Evolutionary conservation across 1,140 invertebrate species (phyloP).

Genomic region (Lepidurus arcticus): DNA sequence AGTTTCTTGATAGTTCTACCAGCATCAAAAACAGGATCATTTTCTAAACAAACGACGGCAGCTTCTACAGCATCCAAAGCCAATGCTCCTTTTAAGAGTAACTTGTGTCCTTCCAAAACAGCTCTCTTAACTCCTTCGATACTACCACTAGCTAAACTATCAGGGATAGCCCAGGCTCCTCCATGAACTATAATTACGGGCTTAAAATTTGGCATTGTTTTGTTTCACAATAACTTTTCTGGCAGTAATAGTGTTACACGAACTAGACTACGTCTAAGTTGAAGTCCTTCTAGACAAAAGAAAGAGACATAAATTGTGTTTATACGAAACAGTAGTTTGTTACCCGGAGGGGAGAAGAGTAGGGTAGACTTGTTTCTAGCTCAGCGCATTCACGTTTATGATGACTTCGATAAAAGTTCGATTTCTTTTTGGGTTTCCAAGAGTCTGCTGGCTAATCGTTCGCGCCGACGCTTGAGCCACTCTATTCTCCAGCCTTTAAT

Average conservation of each 20-base stretch:
- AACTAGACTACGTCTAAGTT: not conserved
- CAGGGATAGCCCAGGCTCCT: conserved; percentile 41
- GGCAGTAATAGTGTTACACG: not conserved
- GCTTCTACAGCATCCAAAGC: conserved; percentile 50
- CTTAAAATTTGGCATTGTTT: conserved; percentile 29
- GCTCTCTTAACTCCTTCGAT: conserved; percentile 37
- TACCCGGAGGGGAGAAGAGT: too few species aligned
- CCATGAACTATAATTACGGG: conserved; percentile 40
- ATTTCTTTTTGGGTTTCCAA: conserved; percentile 42
- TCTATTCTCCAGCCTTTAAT: conserved; percentile 42
- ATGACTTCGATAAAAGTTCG: conserved; percentile 37
- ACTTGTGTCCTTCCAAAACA: conserved; percentile 33
- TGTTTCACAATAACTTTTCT: conserved; percentile 24
- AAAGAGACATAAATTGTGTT: too few species aligned
- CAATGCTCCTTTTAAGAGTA: conserved; percentile 40
- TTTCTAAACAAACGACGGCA: conserved; percentile 47
- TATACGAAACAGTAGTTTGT: too few species aligned
- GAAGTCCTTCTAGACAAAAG: too few species aligned
- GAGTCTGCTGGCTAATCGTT: conserved; percentile 41
- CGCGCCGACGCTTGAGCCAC: conserved; percentile 41
- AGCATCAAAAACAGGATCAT: conserved; percentile 51
- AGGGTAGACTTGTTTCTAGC: not conserved
- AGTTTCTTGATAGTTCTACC: conserved; percentile 41
- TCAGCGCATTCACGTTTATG: conserved; percentile 27
- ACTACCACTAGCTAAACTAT: conserved; percentile 34